Evolutionary conservation across 2,888 invertebrate genomes (phyloP), one percentile per base, ranked within the genome.

Genomic region (Leptarthrus brevirostris): DNA sequence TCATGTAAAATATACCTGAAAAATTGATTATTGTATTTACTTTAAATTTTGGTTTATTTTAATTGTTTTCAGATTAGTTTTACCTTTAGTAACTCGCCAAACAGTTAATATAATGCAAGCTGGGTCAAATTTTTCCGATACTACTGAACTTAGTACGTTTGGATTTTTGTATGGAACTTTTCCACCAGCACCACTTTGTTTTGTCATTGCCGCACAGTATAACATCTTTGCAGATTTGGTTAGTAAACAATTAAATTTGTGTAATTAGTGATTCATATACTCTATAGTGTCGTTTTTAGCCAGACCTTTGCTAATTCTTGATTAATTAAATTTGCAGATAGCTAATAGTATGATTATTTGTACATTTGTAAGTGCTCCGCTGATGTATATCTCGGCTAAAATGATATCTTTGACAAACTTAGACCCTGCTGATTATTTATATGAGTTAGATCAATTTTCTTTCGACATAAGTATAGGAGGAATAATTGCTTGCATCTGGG

Each of bases 81-180:
- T 96, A 74, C 97, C 98, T 0, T 86, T 97, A 53, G 90, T 97
- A 1, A 93, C 93, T 79, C 89, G 96, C 79, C 95, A 97, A 85
- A 90, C 93, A 18, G 92, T 96, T 0, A 93, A 92, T 80, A 86
- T 94, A 2, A 84, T 93, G 71, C 88, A 90, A 74, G 88, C 92
- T 5, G 93, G 93, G 0, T 84, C 82, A 0, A 90, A 92, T 80
- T 87, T 89, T 14, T 90, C 92, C 16, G 93, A 94, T 79, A 94
- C 94, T 0, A 87, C 90, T 8, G 93, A 95, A 77, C 86, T 95
- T 74, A 94, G 95, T 78, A 96, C 95, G 47, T 97, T 94, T 83
- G 97, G 95, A 0, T 98, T 98, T 86, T 87, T 98, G 0, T 97
- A 97, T 82, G 97, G 98, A 72, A 97, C 97, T 0, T 94, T 98